Evolutionary conservation across 2,113 vertebrate species (phyloP).

Genomic region (Steatornis caripensis): DNA sequence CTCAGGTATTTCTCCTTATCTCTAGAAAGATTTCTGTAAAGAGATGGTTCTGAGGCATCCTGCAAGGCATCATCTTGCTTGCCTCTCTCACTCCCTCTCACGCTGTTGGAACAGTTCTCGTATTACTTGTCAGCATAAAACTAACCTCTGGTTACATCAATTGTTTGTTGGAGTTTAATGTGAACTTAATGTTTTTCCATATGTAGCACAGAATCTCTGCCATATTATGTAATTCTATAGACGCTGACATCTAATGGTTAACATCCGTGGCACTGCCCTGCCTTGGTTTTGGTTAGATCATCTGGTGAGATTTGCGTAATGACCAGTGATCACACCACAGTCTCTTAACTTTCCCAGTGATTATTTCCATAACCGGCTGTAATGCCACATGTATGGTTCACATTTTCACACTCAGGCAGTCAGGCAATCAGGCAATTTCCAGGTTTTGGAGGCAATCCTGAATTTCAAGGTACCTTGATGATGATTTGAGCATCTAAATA

Average conservation of each 20-base stretch:
- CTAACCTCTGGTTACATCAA: background rate
- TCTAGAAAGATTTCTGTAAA: background rate
- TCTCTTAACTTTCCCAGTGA: background rate
- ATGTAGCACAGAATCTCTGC: background rate
- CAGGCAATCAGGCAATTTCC: background rate
- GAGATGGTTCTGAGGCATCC: background rate
- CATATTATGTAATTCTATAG: background rate
- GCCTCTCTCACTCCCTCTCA: background rate
- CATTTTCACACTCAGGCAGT: background rate
- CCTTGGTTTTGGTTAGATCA: background rate
- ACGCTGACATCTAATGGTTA: background rate
- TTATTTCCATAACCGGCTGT: background rate
- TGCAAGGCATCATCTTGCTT: background rate
- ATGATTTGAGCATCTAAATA: background rate
- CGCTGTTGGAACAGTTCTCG: background rate
- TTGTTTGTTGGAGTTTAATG: background rate
- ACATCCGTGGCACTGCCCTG: background rate
- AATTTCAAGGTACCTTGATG: background rate
- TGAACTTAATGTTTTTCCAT: background rate
- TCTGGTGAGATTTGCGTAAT: background rate
- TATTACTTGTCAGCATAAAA: background rate
- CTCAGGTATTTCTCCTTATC: background rate
- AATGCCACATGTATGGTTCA: background rate
- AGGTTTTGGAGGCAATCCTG: background rate
- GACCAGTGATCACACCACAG: background rate